Evolutionary conservation across 2,888 invertebrate genomes (phyloP), one percentile per base, ranked within the genome.

Genomic region (Heterodera filipjevi): DNA sequence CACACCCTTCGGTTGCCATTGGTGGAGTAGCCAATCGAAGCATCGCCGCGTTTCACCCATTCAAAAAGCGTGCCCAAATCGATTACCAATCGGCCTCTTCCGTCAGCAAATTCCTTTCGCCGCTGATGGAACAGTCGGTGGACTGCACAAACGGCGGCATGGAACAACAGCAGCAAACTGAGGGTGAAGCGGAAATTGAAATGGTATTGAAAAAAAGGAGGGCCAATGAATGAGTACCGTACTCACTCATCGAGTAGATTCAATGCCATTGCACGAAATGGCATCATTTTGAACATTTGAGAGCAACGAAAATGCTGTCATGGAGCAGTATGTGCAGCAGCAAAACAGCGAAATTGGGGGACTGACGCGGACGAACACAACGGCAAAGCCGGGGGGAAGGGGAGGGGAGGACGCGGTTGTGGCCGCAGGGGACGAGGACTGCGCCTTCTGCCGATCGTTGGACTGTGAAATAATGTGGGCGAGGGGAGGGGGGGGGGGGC

Each of bases 391-490:
- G 32, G 64, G 46, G 32, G 32, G 46, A 16, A 30, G n/a, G 14
- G 74, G 27, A 19, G 68, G 19, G 3, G 19, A 30, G n/a, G 19
- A 19, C 22, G 35, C n/a, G 12, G n/a, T n/a, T n/a, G n/a, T n/a
- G n/a, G 30, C 33, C 30, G 66, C 30, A 19, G 44, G 33, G 8
- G 75, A 59, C 30, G 84, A 85, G 72, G 87, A 87, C 79, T 87
- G 87, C 79, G 82, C 85, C 10, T 81, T 81, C 39, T 87, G 87
- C 77, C 85, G 89, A 1, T 85, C 87, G 12, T 84, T 89, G 73
- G 89, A 89, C 78, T 89, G 87, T 81, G 89, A 89, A 78, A 86
- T 89, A 66, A 85, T 89, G 68, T 49, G 64, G 27, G 44, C n/a
- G 22, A 12, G 49, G 12, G 22, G 32, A 16, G 19, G 19, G 35